phyloP scores from a whole-genome alignment of 2,888 invertebrate species.

The Invenusta paracnida region DNA sequence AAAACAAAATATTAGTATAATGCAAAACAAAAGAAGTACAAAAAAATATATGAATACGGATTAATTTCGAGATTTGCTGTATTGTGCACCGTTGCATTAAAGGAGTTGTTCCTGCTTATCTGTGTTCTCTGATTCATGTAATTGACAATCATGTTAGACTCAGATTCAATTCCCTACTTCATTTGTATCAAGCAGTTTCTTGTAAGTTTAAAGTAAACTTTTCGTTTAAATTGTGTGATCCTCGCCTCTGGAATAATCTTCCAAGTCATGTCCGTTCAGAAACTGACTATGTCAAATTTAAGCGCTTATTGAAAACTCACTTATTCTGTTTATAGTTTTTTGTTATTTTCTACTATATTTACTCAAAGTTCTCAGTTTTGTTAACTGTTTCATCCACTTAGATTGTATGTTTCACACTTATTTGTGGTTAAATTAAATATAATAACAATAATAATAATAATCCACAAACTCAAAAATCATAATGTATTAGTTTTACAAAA shows the following conservation, averaged over 20 bases:
- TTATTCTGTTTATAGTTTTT: neutral
- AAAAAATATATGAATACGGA: neutral
- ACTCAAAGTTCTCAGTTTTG: no score
- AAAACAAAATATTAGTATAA: no score
- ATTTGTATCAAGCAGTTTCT: neutral
- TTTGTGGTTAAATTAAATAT: neutral
- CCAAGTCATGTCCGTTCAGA: neutral
- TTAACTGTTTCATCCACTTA: neutral
- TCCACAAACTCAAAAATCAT: no score
- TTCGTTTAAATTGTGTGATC: neutral
- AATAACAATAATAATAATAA: neutral
- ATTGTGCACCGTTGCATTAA: neutral
- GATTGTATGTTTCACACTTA: neutral
- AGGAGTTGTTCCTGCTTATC: neutral
- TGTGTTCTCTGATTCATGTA: neutral
- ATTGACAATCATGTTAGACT: neutral
- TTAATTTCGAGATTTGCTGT: neutral
- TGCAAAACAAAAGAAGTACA: no score
- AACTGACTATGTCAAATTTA: neutral
- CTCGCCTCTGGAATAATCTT: neutral
- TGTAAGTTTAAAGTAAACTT: neutral
- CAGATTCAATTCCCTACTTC: neutral
- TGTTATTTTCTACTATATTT: no score
- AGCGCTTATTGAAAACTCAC: neutral
- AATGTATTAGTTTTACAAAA: no score